phyloP scores from a whole-genome alignment of 2,113 vertebrate genomes.

The Coturnix japonica region DNA sequence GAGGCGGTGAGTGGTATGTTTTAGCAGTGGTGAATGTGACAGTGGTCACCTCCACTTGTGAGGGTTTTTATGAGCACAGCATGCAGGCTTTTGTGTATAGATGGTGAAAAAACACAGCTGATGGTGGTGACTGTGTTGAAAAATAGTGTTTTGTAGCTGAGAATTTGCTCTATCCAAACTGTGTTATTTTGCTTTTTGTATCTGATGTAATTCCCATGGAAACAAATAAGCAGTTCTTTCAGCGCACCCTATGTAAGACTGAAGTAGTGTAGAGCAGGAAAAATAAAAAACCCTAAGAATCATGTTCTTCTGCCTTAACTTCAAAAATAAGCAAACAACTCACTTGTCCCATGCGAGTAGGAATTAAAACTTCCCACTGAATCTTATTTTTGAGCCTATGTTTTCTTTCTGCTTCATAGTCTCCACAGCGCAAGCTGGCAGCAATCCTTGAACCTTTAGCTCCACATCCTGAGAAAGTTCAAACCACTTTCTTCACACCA shows the following conservation, averaged over 20 bases:
- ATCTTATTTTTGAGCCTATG: not conserved
- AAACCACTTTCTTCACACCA: not conserved
- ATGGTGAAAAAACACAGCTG: not conserved
- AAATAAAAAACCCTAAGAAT: not conserved
- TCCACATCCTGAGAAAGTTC: slow-evolving; percentile 24
- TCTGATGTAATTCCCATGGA: not conserved
- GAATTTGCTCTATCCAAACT: not conserved
- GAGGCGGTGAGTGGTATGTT: not conserved
- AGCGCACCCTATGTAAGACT: not conserved
- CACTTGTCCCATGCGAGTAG: not conserved
- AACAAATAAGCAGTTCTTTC: not conserved
- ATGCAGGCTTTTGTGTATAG: not conserved
- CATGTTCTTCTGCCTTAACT: not conserved
- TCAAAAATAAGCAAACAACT: not conserved
- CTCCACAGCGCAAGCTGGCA: not conserved
- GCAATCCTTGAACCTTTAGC: not conserved
- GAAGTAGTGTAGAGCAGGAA: not conserved
- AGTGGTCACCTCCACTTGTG: not conserved
- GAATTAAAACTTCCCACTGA: not conserved
- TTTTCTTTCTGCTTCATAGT: not conserved
- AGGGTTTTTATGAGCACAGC: not conserved
- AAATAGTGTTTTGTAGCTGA: not conserved
- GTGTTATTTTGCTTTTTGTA: not conserved
- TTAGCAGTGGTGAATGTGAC: too few relatives aligned
- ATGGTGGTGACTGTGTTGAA: not conserved